Conservation (phyloP, 2,888 invertebrate genomes). For the Onchidella celtica region DNA sequence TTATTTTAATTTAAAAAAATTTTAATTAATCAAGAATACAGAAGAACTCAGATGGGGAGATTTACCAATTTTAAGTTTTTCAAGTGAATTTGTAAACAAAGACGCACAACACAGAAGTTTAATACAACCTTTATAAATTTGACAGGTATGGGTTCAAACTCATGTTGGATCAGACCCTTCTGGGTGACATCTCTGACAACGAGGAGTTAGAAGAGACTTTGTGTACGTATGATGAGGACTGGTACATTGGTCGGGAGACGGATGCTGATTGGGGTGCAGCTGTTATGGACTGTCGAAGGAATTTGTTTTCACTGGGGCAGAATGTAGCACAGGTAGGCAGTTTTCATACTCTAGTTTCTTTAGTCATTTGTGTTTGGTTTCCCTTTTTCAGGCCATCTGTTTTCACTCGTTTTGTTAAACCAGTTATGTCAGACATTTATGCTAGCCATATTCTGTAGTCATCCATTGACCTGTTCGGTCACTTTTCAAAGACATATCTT, state of each 20-base stretch:
- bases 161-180: slow-evolving; percentile 80
- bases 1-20: no score
- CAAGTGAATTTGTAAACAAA: no score
- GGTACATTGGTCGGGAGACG: slow-evolving; percentile 80
- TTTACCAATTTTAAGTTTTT: no score
- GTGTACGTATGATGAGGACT: slow-evolving; percentile 77
- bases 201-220: slow-evolving; percentile 78
- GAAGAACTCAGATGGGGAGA: no score
- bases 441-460: no score
- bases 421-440: no score
- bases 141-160: slow-evolving; percentile 81
- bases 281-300: slow-evolving; percentile 75
- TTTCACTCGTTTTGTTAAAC: no score
- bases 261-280: slow-evolving; percentile 78
- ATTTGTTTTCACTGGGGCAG: slow-evolving; percentile 78
- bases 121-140: no score
- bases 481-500: neutral
- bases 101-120: no score
- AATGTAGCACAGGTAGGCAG: slow-evolving; percentile 71
- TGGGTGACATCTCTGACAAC: slow-evolving; percentile 73
- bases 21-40: no score
- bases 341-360: neutral
- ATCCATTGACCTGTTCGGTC: no score
- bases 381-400: no score
- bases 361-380: neutral